phyloP scores from a whole-genome alignment of 2,888 invertebrate genomes.

The Diarsia brunnea region DNA sequence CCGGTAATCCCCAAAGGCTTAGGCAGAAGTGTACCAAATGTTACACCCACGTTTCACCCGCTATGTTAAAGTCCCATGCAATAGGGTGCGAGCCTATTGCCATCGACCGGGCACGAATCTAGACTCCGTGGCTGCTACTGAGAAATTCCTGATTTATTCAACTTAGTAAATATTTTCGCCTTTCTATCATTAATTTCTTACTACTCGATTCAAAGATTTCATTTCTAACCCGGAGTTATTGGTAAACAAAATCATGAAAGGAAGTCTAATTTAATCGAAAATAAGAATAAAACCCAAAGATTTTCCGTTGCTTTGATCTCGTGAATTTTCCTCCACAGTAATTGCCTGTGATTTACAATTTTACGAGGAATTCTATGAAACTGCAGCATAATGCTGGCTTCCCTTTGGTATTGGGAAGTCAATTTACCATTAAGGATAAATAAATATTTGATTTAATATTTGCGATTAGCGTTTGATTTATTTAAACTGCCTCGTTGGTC shows the following conservation, averaged over 20 bases:
- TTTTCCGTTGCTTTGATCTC: conserved; percentile 46
- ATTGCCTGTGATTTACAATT: conserved; percentile 31
- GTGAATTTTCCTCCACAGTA: conserved; percentile 26
- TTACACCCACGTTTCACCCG: too few relatives aligned
- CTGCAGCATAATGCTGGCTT: conserved; percentile 18
- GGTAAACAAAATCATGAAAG: conserved; percentile 11
- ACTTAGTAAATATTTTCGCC: too few relatives aligned
- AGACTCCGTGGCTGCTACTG: too few relatives aligned
- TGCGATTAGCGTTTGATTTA: not conserved
- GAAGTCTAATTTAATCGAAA: conserved; percentile 21
- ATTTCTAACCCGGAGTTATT: not conserved
- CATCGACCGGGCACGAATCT: too few relatives aligned
- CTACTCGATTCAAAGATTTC: not conserved
- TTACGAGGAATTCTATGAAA: not conserved
- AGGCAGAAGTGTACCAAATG: too few relatives aligned
- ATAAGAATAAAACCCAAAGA: conserved; percentile 21
- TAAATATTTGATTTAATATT: not conserved
- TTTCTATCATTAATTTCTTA: not conserved
- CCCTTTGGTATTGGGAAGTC: conserved; percentile 14
- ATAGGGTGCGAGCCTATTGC: too few relatives aligned
- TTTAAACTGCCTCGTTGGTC: too few relatives aligned
- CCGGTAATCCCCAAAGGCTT: too few relatives aligned
- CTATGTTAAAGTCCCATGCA: too few relatives aligned
- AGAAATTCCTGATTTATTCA: too few relatives aligned
- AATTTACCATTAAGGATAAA: conserved; percentile 8